These are phyloP conservation scores for Tauraco hartlaubi DNA, from an alignment of 2,797 vertebrate genomes.

Conservation along the genomic window DNA sequence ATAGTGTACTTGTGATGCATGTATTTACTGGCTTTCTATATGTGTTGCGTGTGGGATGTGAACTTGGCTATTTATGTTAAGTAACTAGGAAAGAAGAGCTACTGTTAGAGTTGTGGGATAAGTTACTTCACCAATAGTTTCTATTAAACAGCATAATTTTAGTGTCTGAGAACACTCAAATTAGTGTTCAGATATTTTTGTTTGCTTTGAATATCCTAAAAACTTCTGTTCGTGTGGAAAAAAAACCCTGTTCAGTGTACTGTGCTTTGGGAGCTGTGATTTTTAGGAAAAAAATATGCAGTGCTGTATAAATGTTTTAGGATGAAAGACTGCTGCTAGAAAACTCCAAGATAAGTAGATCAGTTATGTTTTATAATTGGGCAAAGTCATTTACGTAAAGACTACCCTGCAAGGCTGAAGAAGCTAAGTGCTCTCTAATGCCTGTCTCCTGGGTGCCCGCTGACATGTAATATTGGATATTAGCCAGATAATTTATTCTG, in stretches of 20 bases:
- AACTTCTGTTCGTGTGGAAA: background rate
- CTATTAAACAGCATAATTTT: background rate
- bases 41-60: background rate
- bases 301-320: background rate
- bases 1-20: background rate
- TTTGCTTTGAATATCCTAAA: background rate
- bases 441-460: conserved; percentile 14
- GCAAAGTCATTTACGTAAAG: conserved; percentile 1
- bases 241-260: background rate
- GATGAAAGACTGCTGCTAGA: background rate
- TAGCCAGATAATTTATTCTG: conserved; percentile 52
- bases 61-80: background rate
- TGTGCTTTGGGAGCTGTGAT: background rate
- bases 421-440: conserved; percentile 14
- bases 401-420: background rate
- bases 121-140: background rate
- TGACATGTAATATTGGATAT: conserved; percentile 55
- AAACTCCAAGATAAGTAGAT: background rate
- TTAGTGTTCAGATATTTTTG: background rate
- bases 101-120: background rate
- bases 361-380: conserved; percentile 11
- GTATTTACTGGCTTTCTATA: background rate
- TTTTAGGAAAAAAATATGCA: background rate
- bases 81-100: background rate
- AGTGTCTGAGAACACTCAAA: background rate